Base-by-base conservation (phyloP, 2,888 invertebrate genomes). In the Drosophila recens region DNA sequence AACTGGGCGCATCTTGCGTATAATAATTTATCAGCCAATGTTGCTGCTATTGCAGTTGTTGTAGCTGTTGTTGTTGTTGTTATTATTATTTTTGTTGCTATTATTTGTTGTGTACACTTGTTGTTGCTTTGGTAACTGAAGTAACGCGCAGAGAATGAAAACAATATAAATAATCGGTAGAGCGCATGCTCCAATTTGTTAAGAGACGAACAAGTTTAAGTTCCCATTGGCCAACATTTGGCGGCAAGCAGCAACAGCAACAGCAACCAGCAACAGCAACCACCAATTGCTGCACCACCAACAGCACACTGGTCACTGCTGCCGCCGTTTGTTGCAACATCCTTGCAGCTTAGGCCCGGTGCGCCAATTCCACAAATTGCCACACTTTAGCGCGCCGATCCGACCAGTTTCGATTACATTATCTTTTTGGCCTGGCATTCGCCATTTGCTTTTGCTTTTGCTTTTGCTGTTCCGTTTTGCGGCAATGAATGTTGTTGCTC, bases 331-430 rank as follows among this genome's bases (percentile, higher is more conserved):
- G 67, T 87, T 84, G 79, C 84, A 72, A 84, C 85, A 84, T 87
- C 70, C 82, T 72, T 65, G 62, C 62, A 42, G 72, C 75, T 67
- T 63, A 38, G 59, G 70, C 66, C 62, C 62, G 66, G 63, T 71
- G 72, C 83, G 80, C 82, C 82, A 82, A 82, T 82, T 82, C 82
- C 82, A 72, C 56, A 65, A 72, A 56, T 85, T 85, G 79, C 87
- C 87, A 87, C 87, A 85, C 80, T 84, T 85, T 45, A 57, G 67
- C 69, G 62, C 69, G 66, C 79, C 83, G 72, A 71, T 80, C 67
- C 83, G 81, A 88, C 84, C 80, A 84, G 88, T 85, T 87, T 88
- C 87, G 89, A 88, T 87, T 83, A 88, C 89, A 85, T 81, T 80
- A 86, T 86, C 59, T 79, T 61, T 64, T 63, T 64, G 65, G 62